These are phyloP conservation scores for Meda fulgida DNA, from an alignment of 2,797 vertebrate species.

Conservation along the genomic window DNA sequence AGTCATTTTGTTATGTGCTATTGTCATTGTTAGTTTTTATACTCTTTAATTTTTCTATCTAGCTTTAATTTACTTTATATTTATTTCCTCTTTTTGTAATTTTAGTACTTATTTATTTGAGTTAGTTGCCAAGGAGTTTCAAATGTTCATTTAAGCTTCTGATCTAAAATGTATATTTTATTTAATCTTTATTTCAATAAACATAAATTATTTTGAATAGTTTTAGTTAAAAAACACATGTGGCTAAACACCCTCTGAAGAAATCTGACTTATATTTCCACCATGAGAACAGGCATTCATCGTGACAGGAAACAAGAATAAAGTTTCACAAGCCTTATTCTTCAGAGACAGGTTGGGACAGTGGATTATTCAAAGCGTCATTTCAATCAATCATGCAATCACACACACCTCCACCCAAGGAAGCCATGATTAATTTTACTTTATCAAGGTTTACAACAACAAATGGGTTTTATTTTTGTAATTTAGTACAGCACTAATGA, in stretches of 20 bases:
- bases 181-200: background rate
- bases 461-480: background rate
- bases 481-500: background rate
- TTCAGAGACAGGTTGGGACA: slow-evolving; percentile 15
- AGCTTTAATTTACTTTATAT: no score
- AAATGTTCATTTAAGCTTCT: background rate
- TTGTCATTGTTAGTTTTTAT: background rate
- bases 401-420: slow-evolving; percentile 31
- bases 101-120: background rate
- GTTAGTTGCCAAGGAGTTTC: background rate
- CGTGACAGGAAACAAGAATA: slow-evolving; percentile 11
- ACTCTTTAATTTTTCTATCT: background rate
- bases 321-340: slow-evolving; percentile 13
- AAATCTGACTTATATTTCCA: slow-evolving; percentile 9
- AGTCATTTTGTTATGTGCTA: background rate
- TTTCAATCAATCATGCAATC: slow-evolving; percentile 11
- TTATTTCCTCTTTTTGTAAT: background rate
- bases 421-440: background rate
- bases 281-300: background rate
- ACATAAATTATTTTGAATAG: background rate
- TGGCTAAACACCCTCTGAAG: background rate
- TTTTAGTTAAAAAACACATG: slow-evolving; percentile 1
- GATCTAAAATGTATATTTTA: background rate
- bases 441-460: background rate
- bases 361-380: slow-evolving; percentile 11